These are phyloP conservation scores for Tor tambroides DNA, from an alignment of 2,113 vertebrate species.

Conservation along the genomic window DNA sequence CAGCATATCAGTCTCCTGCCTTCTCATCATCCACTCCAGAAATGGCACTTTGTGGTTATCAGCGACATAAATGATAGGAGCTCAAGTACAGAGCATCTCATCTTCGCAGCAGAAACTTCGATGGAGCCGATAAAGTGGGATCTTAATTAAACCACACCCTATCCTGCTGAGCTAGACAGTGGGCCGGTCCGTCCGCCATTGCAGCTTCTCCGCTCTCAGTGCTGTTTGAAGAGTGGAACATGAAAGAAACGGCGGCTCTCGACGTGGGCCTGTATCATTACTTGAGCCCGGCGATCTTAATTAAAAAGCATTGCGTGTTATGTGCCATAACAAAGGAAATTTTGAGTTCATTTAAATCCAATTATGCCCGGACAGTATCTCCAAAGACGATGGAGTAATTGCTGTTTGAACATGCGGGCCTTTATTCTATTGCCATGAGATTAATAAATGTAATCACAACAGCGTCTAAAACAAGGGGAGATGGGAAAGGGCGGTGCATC, in stretches of 20 bases:
- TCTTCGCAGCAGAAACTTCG: slow-evolving; percentile 56
- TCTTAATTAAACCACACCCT: slow-evolving; percentile 65
- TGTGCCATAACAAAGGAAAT: slow-evolving; percentile 94
- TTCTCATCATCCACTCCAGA: slow-evolving; percentile 51
- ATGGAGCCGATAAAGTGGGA: slow-evolving; percentile 65
- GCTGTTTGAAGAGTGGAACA: slow-evolving; percentile 85
- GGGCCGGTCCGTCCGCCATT: slow-evolving; percentile 55
- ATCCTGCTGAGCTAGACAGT: slow-evolving; percentile 64
- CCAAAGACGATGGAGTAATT: slow-evolving; percentile 80
- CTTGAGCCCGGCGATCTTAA: slow-evolving; percentile 91
- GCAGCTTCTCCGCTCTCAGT: slow-evolving; percentile 67
- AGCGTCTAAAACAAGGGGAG: slow-evolving; percentile 83
- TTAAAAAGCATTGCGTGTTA: slow-evolving; percentile 96
- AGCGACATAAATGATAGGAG: slow-evolving; percentile 40
- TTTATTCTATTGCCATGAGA: slow-evolving; percentile 94
- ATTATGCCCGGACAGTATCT: slow-evolving; percentile 87
- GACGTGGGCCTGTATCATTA: slow-evolving; percentile 84
- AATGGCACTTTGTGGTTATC: slow-evolving; percentile 46
- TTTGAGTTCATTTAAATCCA: slow-evolving; percentile 99
- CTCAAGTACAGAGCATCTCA: slow-evolving; percentile 57
- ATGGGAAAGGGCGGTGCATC: slow-evolving; percentile 67
- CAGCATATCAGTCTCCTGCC: slow-evolving; percentile 33
- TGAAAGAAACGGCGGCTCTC: slow-evolving; percentile 87
- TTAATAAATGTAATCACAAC: slow-evolving; percentile 89
- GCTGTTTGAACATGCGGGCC: slow-evolving; percentile 91